phyloP scores from a whole-genome alignment of 2,888 invertebrate species.

The Diadromus collaris region DNA sequence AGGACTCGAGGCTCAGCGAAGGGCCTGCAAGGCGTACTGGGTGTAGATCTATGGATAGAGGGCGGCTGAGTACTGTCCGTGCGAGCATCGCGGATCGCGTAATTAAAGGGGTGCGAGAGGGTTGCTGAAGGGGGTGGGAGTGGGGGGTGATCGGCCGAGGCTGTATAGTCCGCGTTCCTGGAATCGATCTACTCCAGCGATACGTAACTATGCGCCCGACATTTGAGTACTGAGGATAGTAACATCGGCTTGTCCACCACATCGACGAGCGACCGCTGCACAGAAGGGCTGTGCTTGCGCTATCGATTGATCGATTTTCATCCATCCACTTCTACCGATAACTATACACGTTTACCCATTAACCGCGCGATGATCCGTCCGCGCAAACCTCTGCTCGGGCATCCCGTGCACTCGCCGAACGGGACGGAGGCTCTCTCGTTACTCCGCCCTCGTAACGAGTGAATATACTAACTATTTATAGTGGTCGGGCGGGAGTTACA shows the following conservation, averaged over 20 bases:
- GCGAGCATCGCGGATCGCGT: slow-evolving; percentile 44
- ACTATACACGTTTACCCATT: slow-evolving; percentile 38
- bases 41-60: slow-evolving; percentile 18
- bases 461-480: slow-evolving; percentile 49
- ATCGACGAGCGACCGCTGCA: slow-evolving; percentile 7
- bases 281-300: neutral
- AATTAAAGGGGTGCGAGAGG: slow-evolving; percentile 37
- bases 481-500: slow-evolving; percentile 20
- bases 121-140: neutral
- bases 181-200: slow-evolving; percentile 48
- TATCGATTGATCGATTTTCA: slow-evolving; percentile 37
- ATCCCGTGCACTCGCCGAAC: neutral
- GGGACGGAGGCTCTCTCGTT: neutral
- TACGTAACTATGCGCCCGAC: slow-evolving; percentile 30
- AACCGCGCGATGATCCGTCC: slow-evolving; percentile 17
- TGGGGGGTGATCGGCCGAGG: slow-evolving; percentile 4
- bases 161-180: slow-evolving; percentile 22
- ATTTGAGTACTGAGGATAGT: slow-evolving; percentile 19
- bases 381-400: neutral
- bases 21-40: neutral
- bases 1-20: slow-evolving; percentile 20
- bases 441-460: slow-evolving; percentile 16
- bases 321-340: slow-evolving; percentile 25
- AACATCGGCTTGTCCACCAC: neutral
- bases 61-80: slow-evolving; percentile 29